Evolutionary conservation across 2,888 invertebrate genomes (phyloP), one percentile per base, ranked within the genome.

Genomic region (Peribatodes rhomboidaria): DNA sequence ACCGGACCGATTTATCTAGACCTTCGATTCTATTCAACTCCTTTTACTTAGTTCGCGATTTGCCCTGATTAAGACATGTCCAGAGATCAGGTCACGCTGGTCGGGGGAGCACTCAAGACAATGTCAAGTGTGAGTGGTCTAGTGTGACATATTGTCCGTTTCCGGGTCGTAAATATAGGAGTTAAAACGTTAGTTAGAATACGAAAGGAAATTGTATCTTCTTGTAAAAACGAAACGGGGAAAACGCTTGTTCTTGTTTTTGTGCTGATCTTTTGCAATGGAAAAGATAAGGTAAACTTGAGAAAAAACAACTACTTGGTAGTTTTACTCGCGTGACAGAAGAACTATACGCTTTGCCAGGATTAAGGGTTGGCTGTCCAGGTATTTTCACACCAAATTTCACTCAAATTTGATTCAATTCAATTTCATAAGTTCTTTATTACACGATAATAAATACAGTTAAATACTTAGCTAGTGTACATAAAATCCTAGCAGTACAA

Each of bases 121-220:
- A 72, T 70, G 75, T 75, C 76, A 71, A 75, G 81, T 71, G 74
- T 61, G 75, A 81, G 74, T 74, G 75, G 77, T 71, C 74, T 71
- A 68, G 74, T 81, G 81, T 83, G 82, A 86, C 84, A 79, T 82
- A 86, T 85, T 78, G 80, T 78, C 69, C 61, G 73, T 76, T 83
- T 86, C 85, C 85, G 77, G 76, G 70, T 79, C 77, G 80, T 83
- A 81, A 80, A 81, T 80, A 84, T 75, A 64, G 68, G 76, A 75
- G 79, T 77, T 79, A 76, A 74, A 75, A 76, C 69, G 75, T 78
- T 77, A 72, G 70, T 67, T 72, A 68, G 67, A 61, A 61, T 47
- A 59, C 56, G 39, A 46, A 46, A 59, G 59, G 66, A 59, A 66
- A 58, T 50, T 58, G 59, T 66, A 66, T 66, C 61, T 61, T 50